Conservation (phyloP, 1,140 invertebrate genomes). For the Meloidogyne exigua region DNA sequence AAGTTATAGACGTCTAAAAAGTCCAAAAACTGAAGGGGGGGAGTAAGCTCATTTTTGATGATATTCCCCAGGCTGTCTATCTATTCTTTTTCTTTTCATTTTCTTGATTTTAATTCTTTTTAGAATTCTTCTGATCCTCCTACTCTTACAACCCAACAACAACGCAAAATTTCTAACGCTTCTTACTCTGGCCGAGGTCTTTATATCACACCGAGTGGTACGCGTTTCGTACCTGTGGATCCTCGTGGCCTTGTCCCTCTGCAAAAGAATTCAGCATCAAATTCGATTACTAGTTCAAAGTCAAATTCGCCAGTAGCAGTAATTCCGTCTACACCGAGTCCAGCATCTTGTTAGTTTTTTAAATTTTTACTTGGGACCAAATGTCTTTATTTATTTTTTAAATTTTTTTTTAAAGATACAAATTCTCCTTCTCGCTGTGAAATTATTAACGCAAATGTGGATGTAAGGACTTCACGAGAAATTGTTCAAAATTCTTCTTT, state of each 20-base stretch:
- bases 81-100: too few relatives aligned
- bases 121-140: not conserved
- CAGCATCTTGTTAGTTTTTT: not conserved
- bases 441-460: not conserved
- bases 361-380: not conserved
- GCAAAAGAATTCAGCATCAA: not conserved
- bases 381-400: not conserved
- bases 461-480: not conserved
- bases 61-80: too few relatives aligned
- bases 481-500: not conserved
- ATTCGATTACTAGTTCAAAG: not conserved
- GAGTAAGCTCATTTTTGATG: too few relatives aligned
- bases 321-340: not conserved
- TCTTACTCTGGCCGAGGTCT: not conserved
- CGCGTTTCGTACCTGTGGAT: not conserved
- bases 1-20: too few relatives aligned
- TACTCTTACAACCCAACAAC: not conserved
- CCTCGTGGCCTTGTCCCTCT: not conserved
- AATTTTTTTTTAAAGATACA: not conserved
- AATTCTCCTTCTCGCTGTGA: not conserved
- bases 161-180: not conserved
- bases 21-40: too few relatives aligned
- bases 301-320: not conserved
- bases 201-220: not conserved
- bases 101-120: too few relatives aligned